Evolutionary conservation across 2,888 invertebrate genomes (phyloP).

Genomic region (Hyppa rectilinea): DNA sequence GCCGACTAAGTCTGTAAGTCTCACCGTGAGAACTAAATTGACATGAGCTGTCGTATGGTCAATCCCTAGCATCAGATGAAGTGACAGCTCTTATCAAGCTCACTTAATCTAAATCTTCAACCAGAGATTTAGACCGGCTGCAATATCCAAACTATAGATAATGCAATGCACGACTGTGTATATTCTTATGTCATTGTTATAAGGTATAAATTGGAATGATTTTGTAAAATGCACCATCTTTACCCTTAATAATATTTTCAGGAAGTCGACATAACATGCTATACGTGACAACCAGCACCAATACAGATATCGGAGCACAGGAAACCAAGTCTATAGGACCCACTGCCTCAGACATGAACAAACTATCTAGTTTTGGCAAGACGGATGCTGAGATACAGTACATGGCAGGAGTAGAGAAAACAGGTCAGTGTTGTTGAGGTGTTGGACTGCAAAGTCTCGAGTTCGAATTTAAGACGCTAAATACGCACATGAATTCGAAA

Average conservation of each 20-base stretch:
- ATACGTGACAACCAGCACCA: slow-evolving; percentile 38
- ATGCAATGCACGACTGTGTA: too few relatives aligned
- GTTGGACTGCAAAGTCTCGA: too few relatives aligned
- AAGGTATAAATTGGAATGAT: neutral
- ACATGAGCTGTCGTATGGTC: neutral
- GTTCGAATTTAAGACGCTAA: too few relatives aligned
- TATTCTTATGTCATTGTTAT: neutral
- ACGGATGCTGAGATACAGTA: slow-evolving; percentile 50
- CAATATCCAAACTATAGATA: neutral
- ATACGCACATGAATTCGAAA: too few relatives aligned
- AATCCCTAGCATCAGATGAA: neutral
- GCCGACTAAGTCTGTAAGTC: neutral
- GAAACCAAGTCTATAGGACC: slow-evolving; percentile 36
- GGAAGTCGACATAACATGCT: neutral
- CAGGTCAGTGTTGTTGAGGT: slow-evolving; percentile 24
- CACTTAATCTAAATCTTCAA: neutral
- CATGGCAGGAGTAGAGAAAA: neutral
- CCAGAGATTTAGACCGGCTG: neutral
- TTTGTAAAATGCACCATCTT: neutral
- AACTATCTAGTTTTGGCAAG: neutral
- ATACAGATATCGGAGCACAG: slow-evolving; percentile 3
- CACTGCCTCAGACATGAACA: slow-evolving; percentile 35
- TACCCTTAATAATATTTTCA: slow-evolving; percentile 2
- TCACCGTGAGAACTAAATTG: neutral
- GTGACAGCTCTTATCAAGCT: neutral